Evolutionary conservation across 2,888 invertebrate genomes (phyloP).

Genomic region (Carterocephalus palaemon): DNA sequence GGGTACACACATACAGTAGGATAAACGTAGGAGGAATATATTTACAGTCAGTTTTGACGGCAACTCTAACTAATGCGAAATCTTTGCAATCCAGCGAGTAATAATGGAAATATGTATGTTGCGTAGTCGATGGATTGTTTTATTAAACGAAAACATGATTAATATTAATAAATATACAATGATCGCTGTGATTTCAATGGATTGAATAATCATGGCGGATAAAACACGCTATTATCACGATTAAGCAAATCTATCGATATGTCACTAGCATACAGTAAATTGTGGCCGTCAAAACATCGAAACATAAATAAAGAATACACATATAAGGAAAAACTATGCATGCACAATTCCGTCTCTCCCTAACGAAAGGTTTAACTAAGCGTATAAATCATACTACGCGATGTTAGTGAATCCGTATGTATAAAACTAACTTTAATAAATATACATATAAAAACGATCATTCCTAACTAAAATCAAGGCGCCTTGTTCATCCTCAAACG

Average conservation of each 20-base stretch:
- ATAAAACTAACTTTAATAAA: not conserved
- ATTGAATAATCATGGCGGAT: constrained; percentile 4
- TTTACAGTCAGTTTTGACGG: constrained; percentile 65
- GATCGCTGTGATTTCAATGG: constrained; percentile 13
- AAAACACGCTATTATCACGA: not conserved
- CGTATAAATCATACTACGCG: constrained; percentile 18
- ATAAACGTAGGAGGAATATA: constrained; percentile 61
- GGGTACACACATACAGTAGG: constrained; percentile 45
- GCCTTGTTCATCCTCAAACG: constrained; percentile 1
- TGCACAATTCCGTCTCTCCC: constrained; percentile 10
- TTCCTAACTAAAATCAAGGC: constrained; percentile 1
- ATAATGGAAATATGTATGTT: constrained; percentile 8
- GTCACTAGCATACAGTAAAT: not conserved
- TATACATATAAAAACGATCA: constrained; percentile 3
- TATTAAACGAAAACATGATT: constrained; percentile 9
- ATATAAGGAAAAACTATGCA: constrained; percentile 11
- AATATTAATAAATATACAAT: constrained; percentile 10
- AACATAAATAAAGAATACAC: constrained; percentile 3
- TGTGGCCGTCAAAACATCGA: constrained; percentile 16
- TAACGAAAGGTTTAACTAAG: constrained; percentile 14
- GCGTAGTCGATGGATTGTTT: not conserved
- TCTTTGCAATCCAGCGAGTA: not conserved
- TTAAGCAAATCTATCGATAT: not conserved
- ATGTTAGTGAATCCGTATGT: constrained; percentile 14
- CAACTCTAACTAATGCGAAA: constrained; percentile 30